Evolutionary conservation across 2,797 vertebrate species (phyloP), one percentile per base, ranked within the genome.

Genomic region (Characodon lateralis): DNA sequence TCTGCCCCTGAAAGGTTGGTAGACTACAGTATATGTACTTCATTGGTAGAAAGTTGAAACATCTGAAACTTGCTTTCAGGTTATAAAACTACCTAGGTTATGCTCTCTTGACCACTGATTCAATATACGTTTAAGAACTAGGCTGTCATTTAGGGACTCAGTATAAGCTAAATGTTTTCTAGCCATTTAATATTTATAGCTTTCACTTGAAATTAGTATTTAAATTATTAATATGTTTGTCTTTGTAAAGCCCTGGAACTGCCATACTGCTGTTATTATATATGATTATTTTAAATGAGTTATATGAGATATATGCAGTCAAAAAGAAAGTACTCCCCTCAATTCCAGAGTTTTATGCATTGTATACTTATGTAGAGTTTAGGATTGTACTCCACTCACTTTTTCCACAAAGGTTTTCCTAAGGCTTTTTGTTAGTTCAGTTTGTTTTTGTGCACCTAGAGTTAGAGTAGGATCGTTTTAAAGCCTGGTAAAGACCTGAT

Each of bases 11-110:
- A 88, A 81, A 28, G 70, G 28, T 18, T 55, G 59, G 90, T 65
- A 35, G 31, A 35, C 31, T n/a, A n/a, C n/a, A n/a, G n/a, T 35
- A 35, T 35, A 35, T 35, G 2, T 35, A 35, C 31, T 35, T 35
- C 31, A 35, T 35, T 35, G 96, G 96, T 0, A 95, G 96, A 0
- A 94, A 84, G 59, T 90, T 96, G 4, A 96, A 95, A 78, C 94
- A 95, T 84, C 94, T 97, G 0, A 90, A 96, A 56, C 95, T 94
- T 0, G 71, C 90, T n/a, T 24, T 81, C 26, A 39, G 31, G 24
- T 56, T n/a, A 56, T 56, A 56, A 6, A 56, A 56, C 24, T 22
- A n/a, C 55, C 22, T 58, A 26, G 1, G 22, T 58, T 13, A 58
- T 26, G n/a, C 10, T 58, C 55, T 55, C 20, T 55, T 55, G 18